Conservation (phyloP, 92 coral and sea anemone species). For the Virgularia gustaviana region DNA sequence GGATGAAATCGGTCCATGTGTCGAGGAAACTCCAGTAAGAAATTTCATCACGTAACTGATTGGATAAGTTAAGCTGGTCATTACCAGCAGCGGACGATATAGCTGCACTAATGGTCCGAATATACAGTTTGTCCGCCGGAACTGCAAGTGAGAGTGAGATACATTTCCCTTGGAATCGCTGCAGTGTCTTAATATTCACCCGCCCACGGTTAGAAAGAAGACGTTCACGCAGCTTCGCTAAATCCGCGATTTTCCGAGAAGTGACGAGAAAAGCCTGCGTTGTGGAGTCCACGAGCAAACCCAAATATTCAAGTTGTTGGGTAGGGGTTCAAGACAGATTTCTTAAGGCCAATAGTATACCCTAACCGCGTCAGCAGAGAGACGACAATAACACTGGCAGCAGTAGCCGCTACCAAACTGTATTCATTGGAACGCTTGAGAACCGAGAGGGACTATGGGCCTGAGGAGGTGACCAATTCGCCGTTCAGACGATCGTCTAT, state of each 20-base stretch:
- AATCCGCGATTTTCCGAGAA: constrained; percentile 1
- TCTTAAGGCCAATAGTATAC: constrained; percentile 34
- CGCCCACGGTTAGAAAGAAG: background rate
- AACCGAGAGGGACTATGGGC: constrained; percentile 28
- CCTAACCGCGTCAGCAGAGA: constrained; percentile 30
- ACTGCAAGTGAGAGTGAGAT: constrained; percentile 30
- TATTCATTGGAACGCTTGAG: background rate
- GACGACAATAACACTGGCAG: constrained; percentile 34
- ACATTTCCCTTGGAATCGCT: constrained; percentile 39
- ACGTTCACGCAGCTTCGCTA: constrained; percentile 20
- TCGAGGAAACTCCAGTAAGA: constrained; percentile 15
- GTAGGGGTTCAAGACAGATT: constrained; percentile 5
- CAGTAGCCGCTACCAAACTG: background rate
- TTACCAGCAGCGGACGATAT: constrained; percentile 3
- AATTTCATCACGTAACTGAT: constrained; percentile 4
- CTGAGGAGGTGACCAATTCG: constrained; percentile 10
- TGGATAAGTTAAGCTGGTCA: background rate
- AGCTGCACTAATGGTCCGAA: constrained; percentile 10
- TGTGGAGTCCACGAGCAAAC: constrained; percentile 19
- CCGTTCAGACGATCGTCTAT: constrained; percentile 42
- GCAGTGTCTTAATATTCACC: constrained; percentile 23
- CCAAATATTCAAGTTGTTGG: background rate
- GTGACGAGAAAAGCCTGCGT: constrained; percentile 25
- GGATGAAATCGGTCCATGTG: constrained; percentile 5
- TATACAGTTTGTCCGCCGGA: constrained; percentile 32